Base-by-base conservation (phyloP, 2,888 invertebrate species). In the Arrhopalites spinosus region DNA sequence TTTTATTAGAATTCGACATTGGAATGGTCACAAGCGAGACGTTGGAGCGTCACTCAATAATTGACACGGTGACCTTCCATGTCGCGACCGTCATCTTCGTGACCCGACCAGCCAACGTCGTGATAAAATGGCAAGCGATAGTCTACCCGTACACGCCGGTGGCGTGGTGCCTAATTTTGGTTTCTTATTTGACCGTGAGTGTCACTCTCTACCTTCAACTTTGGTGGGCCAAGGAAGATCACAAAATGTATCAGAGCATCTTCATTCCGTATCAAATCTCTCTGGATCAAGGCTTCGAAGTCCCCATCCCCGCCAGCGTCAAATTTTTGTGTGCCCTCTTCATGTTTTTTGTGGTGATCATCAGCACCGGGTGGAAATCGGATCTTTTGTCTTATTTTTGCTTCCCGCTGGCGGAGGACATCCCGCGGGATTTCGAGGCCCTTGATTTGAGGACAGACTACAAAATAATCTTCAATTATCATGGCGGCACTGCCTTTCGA, bases 291-390 rank as follows among this genome's bases (percentile, higher is more conserved):
- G 71, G 61, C 0, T 61, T 71, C 17, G 29, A 61, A n/a, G 25
- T 61, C 5, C 8, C 29, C 11, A 23, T 71, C 1, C 59, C 59
- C 3, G 5, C 1, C 15, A 13, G 29, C 13, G 15, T 45, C 43
- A 59, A 25, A n/a, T 27, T 61, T 15, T n/a, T 71, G 1, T n/a
- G 20, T 0, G 7, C 17, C 1, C 59, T 71, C 13, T 71, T 36
- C 43, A 71, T 71, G 71, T 61, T 71, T n/a, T 71, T 59, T 25
- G 53, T 71, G 13, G 29, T 71, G 2, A 30, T 71, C 3, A 61
- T 71, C 20, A 20, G 23, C 1, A 71, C 71, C 3, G 71, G 71
- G 7, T 71, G 61, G 13, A 2, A 45, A 29, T 27, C 23, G 8
- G 61, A 71, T n/a, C 61, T 71, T 17, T 43, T 71, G 5, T 30